Percentiles rank a stretch among this genome's conserved stretches.
Conservation (phyloP, 2,888 invertebrate genomes). For the Electrophaes corylata region DNA sequence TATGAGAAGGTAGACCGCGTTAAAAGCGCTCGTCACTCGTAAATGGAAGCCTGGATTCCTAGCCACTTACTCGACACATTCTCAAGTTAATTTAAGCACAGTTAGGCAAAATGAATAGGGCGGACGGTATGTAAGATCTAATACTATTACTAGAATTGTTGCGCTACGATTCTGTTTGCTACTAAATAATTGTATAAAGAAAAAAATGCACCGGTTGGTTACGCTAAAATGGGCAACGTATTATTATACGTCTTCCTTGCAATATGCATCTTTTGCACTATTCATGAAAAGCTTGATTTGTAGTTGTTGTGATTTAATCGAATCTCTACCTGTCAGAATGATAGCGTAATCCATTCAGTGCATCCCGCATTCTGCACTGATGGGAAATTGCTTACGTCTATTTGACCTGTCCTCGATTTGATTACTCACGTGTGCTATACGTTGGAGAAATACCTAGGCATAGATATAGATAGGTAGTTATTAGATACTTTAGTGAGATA, state of each 20-base stretch:
- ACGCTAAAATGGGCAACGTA: not conserved
- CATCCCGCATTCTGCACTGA: conserved; percentile 29
- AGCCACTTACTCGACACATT: conserved; percentile 52
- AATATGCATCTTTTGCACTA: conserved; percentile 10
- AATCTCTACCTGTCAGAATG: conserved; percentile 33
- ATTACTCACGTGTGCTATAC: conserved; percentile 10
- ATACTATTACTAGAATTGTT: not conserved
- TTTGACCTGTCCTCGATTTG: conserved; percentile 30
- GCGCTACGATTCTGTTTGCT: not conserved
- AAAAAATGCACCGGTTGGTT: no score
- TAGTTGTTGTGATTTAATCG: conserved; percentile 33
- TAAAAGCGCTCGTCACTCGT: conserved; percentile 45
- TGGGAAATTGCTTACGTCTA: conserved; percentile 33
- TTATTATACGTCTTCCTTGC: no score
- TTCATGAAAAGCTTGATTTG: conserved; percentile 26
- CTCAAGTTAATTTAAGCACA: conserved; percentile 50
- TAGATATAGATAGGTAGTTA: not conserved
- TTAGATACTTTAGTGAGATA: not conserved
- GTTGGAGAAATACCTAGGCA: not conserved
- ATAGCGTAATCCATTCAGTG: conserved; percentile 35
- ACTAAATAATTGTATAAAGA: no score
- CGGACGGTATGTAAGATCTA: conserved; percentile 12
- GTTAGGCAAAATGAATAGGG: conserved; percentile 48
- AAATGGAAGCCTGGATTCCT: conserved; percentile 51
- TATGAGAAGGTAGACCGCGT: conserved; percentile 37